Evolutionary conservation across 2,888 invertebrate genomes (phyloP), one percentile per base, ranked within the genome.

Genomic region (Disparrhopalites patrizii): DNA sequence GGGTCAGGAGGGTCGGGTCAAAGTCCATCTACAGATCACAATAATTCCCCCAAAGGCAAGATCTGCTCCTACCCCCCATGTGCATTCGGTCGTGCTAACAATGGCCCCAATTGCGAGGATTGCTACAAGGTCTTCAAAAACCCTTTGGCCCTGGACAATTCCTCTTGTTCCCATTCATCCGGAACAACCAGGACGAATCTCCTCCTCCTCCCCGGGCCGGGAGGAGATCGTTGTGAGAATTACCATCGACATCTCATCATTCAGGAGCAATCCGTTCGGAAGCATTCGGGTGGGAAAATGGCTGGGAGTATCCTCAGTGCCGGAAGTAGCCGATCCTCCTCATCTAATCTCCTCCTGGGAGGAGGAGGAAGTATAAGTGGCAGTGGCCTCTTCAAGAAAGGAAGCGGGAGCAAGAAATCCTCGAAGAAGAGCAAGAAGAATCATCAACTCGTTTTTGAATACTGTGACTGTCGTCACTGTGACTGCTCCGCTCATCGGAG

Each of bases 381-480:
- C 33, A 30, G 50, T 31, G 28, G 57, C 33, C 47, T 57, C 30
- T 31, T 31, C 27, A 54, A 31, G 1, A 30, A 15, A 2, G 25
- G 27, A 25, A 23, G 52, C 27, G n/a, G 4, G 3, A 13, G 3
- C 10, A 54, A 54, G 31, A 63, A 58, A 61, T 63, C 50, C 27
- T 43, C 62, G 2, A 31, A 40, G 30, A 61, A 61, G 23, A 23
- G 28, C 25, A 36, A 56, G 55, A 57, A 56, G 28, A 56, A 47
- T 18, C 23, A 52, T 51, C 25, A 54, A 36, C 30, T 54, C 4
- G 51, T 73, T 10, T 55, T 73, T 18, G 73, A 73, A 25, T 73
- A 70, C 43, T 73, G 73, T 56, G 73, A 73, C 54, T 73, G 73
- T 54, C 65, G 63, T 36, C 62, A 66, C 28, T 73, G 73, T 58